Percentiles rank a stretch among this genome's conserved stretches.
Conservation (phyloP, 2,888 invertebrate genomes). For the Monopis laevigella region DNA sequence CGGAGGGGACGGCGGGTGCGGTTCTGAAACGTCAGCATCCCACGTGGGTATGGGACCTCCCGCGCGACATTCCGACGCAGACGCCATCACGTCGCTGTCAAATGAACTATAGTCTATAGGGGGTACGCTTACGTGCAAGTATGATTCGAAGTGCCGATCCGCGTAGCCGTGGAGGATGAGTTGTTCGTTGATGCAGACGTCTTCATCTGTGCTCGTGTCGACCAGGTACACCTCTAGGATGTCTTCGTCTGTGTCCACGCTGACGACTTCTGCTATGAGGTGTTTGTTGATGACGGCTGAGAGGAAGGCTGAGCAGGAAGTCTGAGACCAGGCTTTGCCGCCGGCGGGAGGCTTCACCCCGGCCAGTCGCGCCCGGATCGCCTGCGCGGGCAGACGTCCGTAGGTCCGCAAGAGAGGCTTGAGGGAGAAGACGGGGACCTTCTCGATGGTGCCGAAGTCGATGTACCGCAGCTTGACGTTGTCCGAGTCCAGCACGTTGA, state of each 20-base stretch:
- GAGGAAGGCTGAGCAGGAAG: constrained; percentile 45
- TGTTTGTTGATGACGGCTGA: constrained; percentile 32
- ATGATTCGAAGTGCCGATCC: no score
- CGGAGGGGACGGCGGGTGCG: no score
- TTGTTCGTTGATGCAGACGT: constrained; percentile 55
- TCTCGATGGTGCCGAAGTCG: constrained; percentile 67
- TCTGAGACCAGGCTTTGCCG: constrained; percentile 51
- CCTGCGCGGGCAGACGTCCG: constrained; percentile 55
- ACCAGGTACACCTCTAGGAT: constrained; percentile 51
- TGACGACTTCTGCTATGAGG: constrained; percentile 44
- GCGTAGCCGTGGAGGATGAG: constrained; percentile 61
- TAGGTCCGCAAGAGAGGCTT: constrained; percentile 35
- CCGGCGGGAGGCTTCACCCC: constrained; percentile 43
- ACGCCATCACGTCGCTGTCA: no score
- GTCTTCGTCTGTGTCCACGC: constrained; percentile 26
- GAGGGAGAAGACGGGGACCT: constrained; percentile 28
- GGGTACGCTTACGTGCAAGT: no score
- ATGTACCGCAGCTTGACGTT: constrained; percentile 64
- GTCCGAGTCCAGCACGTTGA: constrained; percentile 40
- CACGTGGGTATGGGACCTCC: no score
- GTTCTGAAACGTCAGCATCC: no score
- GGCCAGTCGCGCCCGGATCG: constrained; percentile 56
- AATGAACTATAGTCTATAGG: no score
- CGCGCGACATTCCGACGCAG: no score
- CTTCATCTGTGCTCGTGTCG: constrained; percentile 53